These are phyloP conservation scores for Rhingia rostrata DNA, from an alignment of 2,888 invertebrate genomes.

Conservation along the genomic window DNA sequence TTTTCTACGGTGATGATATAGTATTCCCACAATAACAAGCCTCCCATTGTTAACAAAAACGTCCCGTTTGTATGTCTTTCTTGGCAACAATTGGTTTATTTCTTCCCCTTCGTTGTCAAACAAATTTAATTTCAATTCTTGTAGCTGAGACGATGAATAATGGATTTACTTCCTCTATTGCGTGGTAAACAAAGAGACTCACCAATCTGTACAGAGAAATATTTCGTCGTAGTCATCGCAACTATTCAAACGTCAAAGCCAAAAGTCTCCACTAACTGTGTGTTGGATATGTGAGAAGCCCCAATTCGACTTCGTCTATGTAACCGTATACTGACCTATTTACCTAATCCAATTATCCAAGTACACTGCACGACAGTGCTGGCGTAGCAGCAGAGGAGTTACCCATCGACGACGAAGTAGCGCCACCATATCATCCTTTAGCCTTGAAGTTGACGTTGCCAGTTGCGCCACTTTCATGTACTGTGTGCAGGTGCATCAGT, in stretches of 20 bases:
- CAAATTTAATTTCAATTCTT: neutral
- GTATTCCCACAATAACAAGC: no score
- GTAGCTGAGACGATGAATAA: neutral
- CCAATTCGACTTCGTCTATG: slow-evolving; percentile 46
- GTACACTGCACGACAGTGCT: slow-evolving; percentile 4
- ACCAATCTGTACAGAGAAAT: slow-evolving; percentile 27
- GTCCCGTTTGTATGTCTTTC: no score
- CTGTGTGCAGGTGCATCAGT: neutral
- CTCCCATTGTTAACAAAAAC: no score
- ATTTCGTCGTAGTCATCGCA: slow-evolving; percentile 10
- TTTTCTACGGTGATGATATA: no score
- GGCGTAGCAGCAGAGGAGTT: slow-evolving; percentile 4
- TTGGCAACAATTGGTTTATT: neutral
- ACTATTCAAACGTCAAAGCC: slow-evolving; percentile 33
- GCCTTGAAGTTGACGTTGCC: slow-evolving; percentile 63
- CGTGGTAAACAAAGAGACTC: neutral
- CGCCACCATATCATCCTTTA: slow-evolving; percentile 54
- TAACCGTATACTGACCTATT: slow-evolving; percentile 68
- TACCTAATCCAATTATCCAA: slow-evolving; percentile 69
- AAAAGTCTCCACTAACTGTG: slow-evolving; percentile 44
- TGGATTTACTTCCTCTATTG: slow-evolving; percentile 1
- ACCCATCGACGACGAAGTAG: slow-evolving; percentile 6
- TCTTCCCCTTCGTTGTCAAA: neutral
- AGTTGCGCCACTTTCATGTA: neutral
- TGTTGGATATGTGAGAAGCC: slow-evolving; percentile 54